Evolutionary conservation across 2,113 vertebrate genomes (phyloP).

Genomic region (Callithrix jacchus): DNA sequence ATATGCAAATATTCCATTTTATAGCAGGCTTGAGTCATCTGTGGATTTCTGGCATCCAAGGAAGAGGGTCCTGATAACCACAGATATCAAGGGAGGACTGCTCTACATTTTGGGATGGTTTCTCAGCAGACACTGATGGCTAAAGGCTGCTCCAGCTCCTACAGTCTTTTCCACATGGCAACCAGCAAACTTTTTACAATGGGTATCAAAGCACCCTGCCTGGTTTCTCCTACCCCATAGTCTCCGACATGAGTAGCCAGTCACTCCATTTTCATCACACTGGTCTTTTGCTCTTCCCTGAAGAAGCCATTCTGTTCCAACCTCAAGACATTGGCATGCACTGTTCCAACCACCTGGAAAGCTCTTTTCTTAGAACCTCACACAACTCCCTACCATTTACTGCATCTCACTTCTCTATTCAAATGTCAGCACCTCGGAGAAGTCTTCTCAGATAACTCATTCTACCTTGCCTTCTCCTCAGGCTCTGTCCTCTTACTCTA

Average conservation of each 20-base stretch:
- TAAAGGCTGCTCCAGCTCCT: neutral
- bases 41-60: too few species aligned
- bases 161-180: neutral
- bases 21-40: neutral
- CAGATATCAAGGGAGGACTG: neutral
- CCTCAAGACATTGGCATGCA: neutral
- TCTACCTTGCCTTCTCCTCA: neutral
- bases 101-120: neutral
- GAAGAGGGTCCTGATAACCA: neutral
- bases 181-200: neutral
- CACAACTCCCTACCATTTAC: neutral
- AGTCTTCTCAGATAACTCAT: neutral
- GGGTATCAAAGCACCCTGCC: neutral
- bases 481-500: neutral
- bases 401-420: neutral
- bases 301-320: neutral
- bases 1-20: neutral
- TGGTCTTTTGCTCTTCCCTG: rapidly evolving
- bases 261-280: neutral
- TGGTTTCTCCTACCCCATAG: neutral
- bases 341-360: neutral
- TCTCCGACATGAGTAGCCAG: too few species aligned
- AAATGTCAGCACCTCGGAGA: neutral
- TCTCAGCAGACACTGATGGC: neutral
- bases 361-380: neutral